phyloP scores from a whole-genome alignment of 2,797 vertebrate genomes.

The Siniperca scherzeri region DNA sequence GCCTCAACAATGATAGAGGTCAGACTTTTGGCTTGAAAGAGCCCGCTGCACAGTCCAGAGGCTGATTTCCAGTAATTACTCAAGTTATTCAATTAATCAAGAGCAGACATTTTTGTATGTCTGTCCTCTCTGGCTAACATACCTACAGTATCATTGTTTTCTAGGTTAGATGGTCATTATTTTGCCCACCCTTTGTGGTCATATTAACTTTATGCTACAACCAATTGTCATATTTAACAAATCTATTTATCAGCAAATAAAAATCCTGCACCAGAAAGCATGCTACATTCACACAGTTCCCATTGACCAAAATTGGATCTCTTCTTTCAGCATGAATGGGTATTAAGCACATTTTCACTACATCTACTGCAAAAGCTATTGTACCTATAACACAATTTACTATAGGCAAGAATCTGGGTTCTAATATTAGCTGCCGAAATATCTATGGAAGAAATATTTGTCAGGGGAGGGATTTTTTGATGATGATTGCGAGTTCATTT shows the following conservation, averaged over 20 bases:
- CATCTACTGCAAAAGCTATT: not conserved
- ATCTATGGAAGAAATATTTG: not conserved
- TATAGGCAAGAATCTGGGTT: not conserved
- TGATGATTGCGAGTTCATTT: too few species aligned
- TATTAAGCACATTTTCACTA: not conserved
- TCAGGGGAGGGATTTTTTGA: too few species aligned
- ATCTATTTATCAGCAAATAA: not conserved
- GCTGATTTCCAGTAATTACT: not conserved
- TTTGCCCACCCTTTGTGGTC: not conserved
- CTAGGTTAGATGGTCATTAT: not conserved
- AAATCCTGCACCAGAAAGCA: constrained; percentile 2
- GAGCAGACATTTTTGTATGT: not conserved
- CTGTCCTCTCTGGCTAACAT: not conserved
- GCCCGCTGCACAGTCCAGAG: not conserved
- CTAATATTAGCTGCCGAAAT: not conserved
- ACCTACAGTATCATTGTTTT: not conserved
- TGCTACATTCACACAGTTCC: not conserved
- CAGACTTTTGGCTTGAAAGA: not conserved
- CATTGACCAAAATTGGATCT: not conserved
- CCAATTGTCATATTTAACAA: not conserved
- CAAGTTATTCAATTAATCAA: not conserved
- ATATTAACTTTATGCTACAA: not conserved
- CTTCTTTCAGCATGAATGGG: not conserved
- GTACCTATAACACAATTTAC: not conserved
- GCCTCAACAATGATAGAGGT: not conserved